Evolutionary conservation across 2,113 vertebrate genomes (phyloP), one percentile per base, ranked within the genome.

Genomic region (Psilopogon haemacephalus): DNA sequence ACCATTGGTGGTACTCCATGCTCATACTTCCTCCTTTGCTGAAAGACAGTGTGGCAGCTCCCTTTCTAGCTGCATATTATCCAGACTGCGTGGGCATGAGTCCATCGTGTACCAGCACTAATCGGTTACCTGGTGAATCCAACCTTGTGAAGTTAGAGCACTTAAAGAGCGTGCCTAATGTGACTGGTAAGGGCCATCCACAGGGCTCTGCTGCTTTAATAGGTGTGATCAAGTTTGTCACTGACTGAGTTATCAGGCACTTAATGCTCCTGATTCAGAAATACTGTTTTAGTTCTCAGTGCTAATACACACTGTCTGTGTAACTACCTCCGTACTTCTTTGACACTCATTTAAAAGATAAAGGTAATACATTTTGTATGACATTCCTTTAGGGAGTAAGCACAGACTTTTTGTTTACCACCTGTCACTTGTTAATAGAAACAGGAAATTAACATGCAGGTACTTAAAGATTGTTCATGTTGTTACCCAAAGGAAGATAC

Each of bases 31-130:
- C 99, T 14, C 99, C 99, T 21, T 93, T 99, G 97, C 98, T 99
- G 86, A 99, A 99, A 96, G 98, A 99, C 87, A 99, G 99, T 62
- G 98, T 99, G 33, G 99, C 99, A 46, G 98, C 98, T 52, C 98
- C 99, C 19, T 98, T 99, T 97, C 98, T 99, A 30, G 97, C 97
- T 20, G 98, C 99, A 23, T 99, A 99, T 97, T 99, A 99, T 95
- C 99, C 99, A 0, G 99, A 99, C 98, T 99, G 99, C n/a, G 99
- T 99, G 82, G 99, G 99, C 79, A 99, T 99, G 99, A 99, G 99
- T 96, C 99, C 99, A 11, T 99, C 99, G 19, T 98, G 98, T 56
- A 97, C 98, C 72, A 97, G 97, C 96, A 97, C 98, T 95, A 97
- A 97, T 86, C 88, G 97, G 12, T 97, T 75, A 32, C 81, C 96